Evolutionary conservation across 2,888 invertebrate species (phyloP), one percentile per base, ranked within the genome.

Genomic region (Drosophila kuntzei): DNA sequence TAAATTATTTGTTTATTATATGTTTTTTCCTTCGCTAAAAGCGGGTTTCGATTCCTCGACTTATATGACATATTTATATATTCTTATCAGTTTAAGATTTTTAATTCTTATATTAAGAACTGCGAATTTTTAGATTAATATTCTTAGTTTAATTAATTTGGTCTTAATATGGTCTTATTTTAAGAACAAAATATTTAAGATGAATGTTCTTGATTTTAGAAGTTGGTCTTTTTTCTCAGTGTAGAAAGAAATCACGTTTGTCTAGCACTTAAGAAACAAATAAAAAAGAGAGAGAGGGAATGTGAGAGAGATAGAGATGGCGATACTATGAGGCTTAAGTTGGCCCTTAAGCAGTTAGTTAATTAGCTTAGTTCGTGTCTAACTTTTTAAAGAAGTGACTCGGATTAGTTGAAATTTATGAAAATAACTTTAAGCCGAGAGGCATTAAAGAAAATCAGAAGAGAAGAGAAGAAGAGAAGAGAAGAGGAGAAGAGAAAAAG

Each of bases 311-410:
- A 11, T 6, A 27, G 36, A 51, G 55, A 57, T 43, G 20, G 39
- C 6, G 20, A 32, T 41, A n/a, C n/a, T n/a, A 41, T 27, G 32
- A 14, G 54, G 22, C 50, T 54, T 20, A 71, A 66, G 54, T 62
- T 55, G 51, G 16, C 58, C 73, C 75, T 41, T 7, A 37, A 61
- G 75, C 76, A 62, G 41, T 53, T 41, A 53, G 71, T 67, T 75
- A 75, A 75, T 75, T 75, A 75, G 76, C 71, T 44, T 27, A 50
- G 72, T 71, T 63, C 49, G 49, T 63, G 55, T 25, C 16, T 50
- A 59, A 64, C 37, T 44, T 54, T 41, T 67, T 53, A 41, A 61
- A 58, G 41, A 37, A 60, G 12, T 46, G 22, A 54, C 50, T 37
- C 34, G 39, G 47, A 32, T 53, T 36, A 25, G 37, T 41, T 20